Conservation (phyloP, 2,888 invertebrate species). For the Erebia aethiops region DNA sequence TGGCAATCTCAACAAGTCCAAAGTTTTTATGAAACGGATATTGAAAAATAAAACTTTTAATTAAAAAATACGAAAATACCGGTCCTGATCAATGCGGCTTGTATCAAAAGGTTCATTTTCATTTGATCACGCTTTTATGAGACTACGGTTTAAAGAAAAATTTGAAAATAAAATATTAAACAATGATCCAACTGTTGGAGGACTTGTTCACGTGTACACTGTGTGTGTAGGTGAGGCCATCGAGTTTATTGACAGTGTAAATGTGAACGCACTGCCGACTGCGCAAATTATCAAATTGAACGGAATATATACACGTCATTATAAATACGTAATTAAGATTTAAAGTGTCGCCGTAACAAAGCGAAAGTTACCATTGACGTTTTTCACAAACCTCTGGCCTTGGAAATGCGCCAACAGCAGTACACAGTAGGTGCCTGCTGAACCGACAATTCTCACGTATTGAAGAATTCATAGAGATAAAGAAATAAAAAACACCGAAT, state of each 20-base stretch:
- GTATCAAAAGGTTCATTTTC: too few relatives aligned
- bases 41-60: too few relatives aligned
- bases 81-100: too few relatives aligned
- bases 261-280: not conserved
- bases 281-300: not conserved
- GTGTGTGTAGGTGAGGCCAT: too few relatives aligned
- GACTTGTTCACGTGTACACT: too few relatives aligned
- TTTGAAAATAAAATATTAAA: too few relatives aligned
- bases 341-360: not conserved
- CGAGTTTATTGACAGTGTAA: not conserved
- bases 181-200: not conserved
- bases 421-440: not conserved
- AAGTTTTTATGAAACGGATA: too few relatives aligned
- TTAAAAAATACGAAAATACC: too few relatives aligned
- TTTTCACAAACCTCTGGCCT: constrained; percentile 1
- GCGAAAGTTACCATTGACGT: constrained; percentile 6
- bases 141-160: too few relatives aligned
- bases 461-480: not conserved
- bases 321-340: not conserved
- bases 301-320: not conserved
- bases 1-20: too few relatives aligned
- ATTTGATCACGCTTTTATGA: too few relatives aligned
- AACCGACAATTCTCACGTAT: constrained; percentile 1
- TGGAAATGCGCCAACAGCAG: constrained; percentile 7
- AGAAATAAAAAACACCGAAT: not conserved